Conservation (phyloP, 1,140 invertebrate species). For the Diabrotica undecimpunctata region DNA sequence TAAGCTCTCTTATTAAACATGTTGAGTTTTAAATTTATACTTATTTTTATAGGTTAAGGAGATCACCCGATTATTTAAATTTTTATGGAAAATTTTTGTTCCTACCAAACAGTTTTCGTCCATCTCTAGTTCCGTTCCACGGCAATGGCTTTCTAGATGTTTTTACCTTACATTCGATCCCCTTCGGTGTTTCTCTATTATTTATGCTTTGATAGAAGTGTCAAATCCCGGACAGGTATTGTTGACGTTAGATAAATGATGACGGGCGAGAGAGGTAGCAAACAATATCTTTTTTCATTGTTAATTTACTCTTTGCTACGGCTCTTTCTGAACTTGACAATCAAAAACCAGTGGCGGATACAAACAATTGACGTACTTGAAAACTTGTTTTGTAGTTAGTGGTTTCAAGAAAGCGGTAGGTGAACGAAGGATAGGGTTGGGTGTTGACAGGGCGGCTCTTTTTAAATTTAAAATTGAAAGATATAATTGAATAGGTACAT, state of each 20-base stretch:
- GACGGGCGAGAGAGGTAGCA: constrained; percentile 51
- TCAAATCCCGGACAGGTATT: constrained; percentile 54
- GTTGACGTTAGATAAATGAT: constrained; percentile 55
- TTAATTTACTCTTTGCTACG: constrained; percentile 43
- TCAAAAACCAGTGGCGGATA: constrained; percentile 10
- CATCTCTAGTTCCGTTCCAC: constrained; percentile 1
- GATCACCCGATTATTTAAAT: too few relatives aligned
- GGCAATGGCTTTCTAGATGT: constrained; percentile 13
- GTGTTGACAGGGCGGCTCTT: too few relatives aligned
- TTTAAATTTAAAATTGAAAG: too few relatives aligned
- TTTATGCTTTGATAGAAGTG: constrained; percentile 55
- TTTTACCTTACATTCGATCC: constrained; percentile 12
- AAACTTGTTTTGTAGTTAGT: not conserved
- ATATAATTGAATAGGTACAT: too few relatives aligned
- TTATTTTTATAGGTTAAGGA: too few relatives aligned
- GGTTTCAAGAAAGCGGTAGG: not conserved
- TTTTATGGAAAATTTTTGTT: too few relatives aligned
- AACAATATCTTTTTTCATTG: constrained; percentile 54
- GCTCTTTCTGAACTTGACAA: constrained; percentile 14
- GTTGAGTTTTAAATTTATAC: too few relatives aligned
- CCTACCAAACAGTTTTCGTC: not conserved
- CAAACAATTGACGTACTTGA: not conserved
- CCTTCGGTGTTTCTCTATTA: constrained; percentile 31
- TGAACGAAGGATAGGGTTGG: too few relatives aligned
- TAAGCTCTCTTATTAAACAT: too few relatives aligned